Evolutionary conservation across 1,140 invertebrate species (phyloP), one percentile per base, ranked within the genome.

Genomic region (Drosophila pseudoobscura): DNA sequence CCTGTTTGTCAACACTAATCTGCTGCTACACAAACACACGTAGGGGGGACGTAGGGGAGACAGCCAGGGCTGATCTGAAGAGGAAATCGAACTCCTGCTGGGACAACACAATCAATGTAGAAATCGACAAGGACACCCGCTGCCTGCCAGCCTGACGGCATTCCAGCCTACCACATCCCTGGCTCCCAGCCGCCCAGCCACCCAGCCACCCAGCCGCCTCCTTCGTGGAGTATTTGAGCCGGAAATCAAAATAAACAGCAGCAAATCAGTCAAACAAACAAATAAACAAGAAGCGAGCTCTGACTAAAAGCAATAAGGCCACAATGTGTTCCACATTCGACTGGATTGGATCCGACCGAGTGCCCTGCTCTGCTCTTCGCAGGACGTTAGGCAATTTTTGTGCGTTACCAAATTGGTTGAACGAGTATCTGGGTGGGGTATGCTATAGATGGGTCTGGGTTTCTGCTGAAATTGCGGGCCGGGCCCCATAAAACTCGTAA

Each of bases 201-300:
- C 17, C 17, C 17, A 11, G 3, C 31, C 31, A 35, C 31, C 58
- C 46, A 39, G 52, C 39, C 49, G 41, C 5, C 51, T 49, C 57
- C 20, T 26, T 39, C 45, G 45, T n/a, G 55, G 69, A 78, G 75
- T 63, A 83, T 87, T 87, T 78, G 80, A 85, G 79, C 82, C 80
- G 80, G 80, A 85, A 85, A 85, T 85, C 80, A 80, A 85, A 85
- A 85, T 85, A 85, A 85, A 85, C 80, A 85, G 78, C 74, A 77
- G 80, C 80, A 85, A 85, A 85, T 85, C 80, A 85, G 82, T 85
- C 80, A 85, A 85, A 85, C 80, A 85, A 85, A 87, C 80, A 84
- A 84, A 85, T 83, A 84, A 75, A 84, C 63, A 71, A 66, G 61
- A 52, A 43, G 31, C 58, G 64, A 56, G 68, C 68, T 68, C 46